phyloP scores from a whole-genome alignment of 2,797 vertebrate species.

The Cuculus canorus region DNA sequence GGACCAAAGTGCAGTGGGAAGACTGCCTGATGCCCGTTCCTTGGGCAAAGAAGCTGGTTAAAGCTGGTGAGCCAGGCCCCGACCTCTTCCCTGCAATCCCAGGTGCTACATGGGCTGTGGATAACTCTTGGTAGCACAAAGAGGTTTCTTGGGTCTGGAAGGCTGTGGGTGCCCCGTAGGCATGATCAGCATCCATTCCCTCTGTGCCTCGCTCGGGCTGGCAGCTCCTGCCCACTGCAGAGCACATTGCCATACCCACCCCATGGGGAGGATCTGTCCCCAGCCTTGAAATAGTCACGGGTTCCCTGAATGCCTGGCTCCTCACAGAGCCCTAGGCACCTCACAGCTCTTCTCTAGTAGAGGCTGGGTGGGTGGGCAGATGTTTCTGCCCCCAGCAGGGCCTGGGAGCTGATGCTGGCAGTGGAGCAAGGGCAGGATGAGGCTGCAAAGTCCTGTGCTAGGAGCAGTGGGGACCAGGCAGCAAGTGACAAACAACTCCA shows the following conservation, averaged over 20 bases:
- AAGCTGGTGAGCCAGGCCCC: not conserved
- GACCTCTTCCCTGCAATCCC: accelerated
- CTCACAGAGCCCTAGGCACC: not conserved
- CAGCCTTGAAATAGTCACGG: not conserved
- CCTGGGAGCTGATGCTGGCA: not conserved
- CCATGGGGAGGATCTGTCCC: not conserved
- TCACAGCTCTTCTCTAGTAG: not conserved
- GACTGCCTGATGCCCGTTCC: not conserved
- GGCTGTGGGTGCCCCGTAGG: not conserved
- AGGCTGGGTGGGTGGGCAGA: not conserved
- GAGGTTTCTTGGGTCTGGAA: not conserved
- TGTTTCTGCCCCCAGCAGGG: not conserved
- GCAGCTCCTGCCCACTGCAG: not conserved
- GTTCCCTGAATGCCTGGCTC: not conserved
- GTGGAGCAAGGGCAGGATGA: not conserved
- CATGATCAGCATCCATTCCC: not conserved
- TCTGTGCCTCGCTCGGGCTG: not conserved
- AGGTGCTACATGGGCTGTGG: accelerated
- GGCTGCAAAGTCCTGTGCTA: not conserved
- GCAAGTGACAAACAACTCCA: not conserved
- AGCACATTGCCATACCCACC: not conserved
- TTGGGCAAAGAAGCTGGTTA: not conserved
- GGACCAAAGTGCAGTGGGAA: accelerated
- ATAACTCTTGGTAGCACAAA: no score
- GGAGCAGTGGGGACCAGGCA: not conserved